These are phyloP conservation scores for Brachionus calyciflorus DNA, from an alignment of 1,140 invertebrate species.

Conservation along the genomic window DNA sequence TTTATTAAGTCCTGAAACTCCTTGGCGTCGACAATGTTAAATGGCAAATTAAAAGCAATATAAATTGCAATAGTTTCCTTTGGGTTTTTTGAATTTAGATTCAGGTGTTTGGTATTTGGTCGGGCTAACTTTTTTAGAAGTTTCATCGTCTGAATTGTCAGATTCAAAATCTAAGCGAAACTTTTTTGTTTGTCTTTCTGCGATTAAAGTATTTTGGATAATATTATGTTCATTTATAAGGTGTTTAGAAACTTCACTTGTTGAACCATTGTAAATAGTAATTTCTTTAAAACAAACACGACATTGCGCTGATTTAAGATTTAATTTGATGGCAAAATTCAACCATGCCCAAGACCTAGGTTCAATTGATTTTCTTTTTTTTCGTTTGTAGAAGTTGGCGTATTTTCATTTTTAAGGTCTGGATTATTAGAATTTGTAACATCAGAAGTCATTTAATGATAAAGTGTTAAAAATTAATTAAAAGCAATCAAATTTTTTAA, in stretches of 20 bases:
- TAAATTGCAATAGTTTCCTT: too few species aligned
- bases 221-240: background rate
- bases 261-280: conserved; percentile 2
- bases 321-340: background rate
- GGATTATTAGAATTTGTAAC: conserved; percentile 11
- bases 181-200: background rate
- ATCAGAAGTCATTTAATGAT: conserved; percentile 1
- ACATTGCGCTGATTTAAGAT: background rate
- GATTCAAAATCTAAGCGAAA: background rate
- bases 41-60: too few species aligned
- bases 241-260: background rate
- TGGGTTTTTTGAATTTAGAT: too few species aligned
- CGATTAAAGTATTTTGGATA: background rate
- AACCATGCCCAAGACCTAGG: conserved; percentile 28
- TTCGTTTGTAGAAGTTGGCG: conserved; percentile 7
- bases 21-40: too few species aligned
- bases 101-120: too few species aligned
- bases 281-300: background rate
- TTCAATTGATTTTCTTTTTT: conserved; percentile 8
- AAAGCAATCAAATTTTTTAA: background rate
- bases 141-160: conserved; percentile 4
- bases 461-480: conserved; percentile 2
- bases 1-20: too few species aligned
- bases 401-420: too few species aligned
- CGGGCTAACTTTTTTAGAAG: too few species aligned